Evolutionary conservation across 2,888 invertebrate species (phyloP), one percentile per base, ranked within the genome.

Genomic region (Pantelozetes paolii): DNA sequence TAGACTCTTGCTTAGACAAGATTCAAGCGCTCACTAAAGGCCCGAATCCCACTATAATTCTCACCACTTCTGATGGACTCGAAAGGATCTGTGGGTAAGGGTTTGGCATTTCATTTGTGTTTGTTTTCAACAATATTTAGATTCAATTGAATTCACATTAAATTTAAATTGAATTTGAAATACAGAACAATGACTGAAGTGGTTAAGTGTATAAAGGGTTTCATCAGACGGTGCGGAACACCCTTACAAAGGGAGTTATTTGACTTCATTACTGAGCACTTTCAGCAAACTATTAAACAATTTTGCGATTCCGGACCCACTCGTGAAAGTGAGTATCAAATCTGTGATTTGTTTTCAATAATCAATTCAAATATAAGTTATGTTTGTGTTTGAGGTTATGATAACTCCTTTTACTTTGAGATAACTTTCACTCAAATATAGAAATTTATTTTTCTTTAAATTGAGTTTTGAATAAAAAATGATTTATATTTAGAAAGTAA

Each of bases 31-130:
- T 67, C 13, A 50, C 72, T 11, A 74, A 71, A 42, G 54, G 62
- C 13, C 72, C 71, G 8, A 72, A 64, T 67, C 73, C 76, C 26
- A 69, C 75, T 2, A 40, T 54, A 18, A 42, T 75, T n/a, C 62
- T 76, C 13, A 76, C 67, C 1, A 75, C 73, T n/a, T 45, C 71
- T 9, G 72, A 75, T 20, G 76, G 76, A 28, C 30, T 76, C 48
- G 74, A 76, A 36, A 71, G 75, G 45, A 48, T 76, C 15, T 76
- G 76, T 62, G 69, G 45, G 76, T 76, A 71, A 71, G 73, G 73
- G n/a, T 15, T 11, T 5, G 8, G 1, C 9, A 45, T 15, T 26
- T 54, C 13, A 32, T 70, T 26, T n/a, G 11, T 2, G 8, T 30
- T 26, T n/a, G n/a, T 40, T 6, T 42, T 2, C 9, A 26, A 26